Evolutionary conservation across 2,797 vertebrate genomes (phyloP).

Genomic region (Discoglossus pictus): DNA sequence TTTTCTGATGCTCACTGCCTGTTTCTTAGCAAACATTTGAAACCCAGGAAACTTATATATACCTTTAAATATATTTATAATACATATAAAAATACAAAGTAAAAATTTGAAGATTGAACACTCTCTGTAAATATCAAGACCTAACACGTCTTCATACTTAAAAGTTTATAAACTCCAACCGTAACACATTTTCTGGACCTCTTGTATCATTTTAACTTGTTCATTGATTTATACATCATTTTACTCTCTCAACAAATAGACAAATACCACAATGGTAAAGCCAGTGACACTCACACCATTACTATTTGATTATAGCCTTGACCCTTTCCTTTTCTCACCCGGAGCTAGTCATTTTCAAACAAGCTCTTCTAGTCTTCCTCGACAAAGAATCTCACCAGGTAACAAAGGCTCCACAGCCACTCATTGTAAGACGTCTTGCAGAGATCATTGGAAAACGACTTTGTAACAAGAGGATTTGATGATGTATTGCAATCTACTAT

Average conservation of each 20-base stretch:
- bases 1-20: too few relatives aligned
- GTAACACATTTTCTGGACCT: slow-evolving; percentile 82
- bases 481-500: slow-evolving; percentile 85
- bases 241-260: slow-evolving; percentile 79
- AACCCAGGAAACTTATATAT: too few relatives aligned
- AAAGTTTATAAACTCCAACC: slow-evolving; percentile 75
- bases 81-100: too few relatives aligned
- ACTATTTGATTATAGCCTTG: slow-evolving; percentile 79
- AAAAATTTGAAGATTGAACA: too few relatives aligned
- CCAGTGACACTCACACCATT: slow-evolving; percentile 75
- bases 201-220: slow-evolving; percentile 77
- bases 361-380: slow-evolving; percentile 76
- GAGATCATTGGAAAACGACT: slow-evolving; percentile 76
- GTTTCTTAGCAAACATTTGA: too few relatives aligned
- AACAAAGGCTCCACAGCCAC: slow-evolving; percentile 79
- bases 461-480: slow-evolving; percentile 78
- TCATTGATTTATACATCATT: slow-evolving; percentile 79
- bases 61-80: too few relatives aligned
- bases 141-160: too few relatives aligned
- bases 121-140: too few relatives aligned
- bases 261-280: slow-evolving; percentile 75
- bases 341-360: slow-evolving; percentile 75
- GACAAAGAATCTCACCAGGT: slow-evolving; percentile 83
- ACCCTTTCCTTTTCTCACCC: slow-evolving; percentile 74
- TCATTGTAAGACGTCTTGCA: slow-evolving; percentile 79